phyloP scores from a whole-genome alignment of 2,888 invertebrate genomes.

The Acheta domesticus region DNA sequence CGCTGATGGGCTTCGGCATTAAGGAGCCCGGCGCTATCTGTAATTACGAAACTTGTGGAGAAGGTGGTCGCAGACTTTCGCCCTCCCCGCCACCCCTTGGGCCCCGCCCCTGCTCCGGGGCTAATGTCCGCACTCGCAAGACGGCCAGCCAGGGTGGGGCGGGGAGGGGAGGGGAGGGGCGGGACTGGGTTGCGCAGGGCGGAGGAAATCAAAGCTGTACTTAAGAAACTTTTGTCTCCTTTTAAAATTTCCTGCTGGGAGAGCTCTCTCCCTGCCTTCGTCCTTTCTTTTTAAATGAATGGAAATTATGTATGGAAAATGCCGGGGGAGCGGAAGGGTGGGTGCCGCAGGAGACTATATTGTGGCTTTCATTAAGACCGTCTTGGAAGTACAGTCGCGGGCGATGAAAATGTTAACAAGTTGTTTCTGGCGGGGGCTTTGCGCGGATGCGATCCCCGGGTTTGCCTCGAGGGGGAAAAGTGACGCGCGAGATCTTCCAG shows the following conservation, averaged over 20 bases:
- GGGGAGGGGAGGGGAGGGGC: neutral
- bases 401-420: constrained; percentile 6
- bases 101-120: no score
- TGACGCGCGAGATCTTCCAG: neutral
- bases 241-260: neutral
- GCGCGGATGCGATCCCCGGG: neutral
- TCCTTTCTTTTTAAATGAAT: constrained; percentile 18
- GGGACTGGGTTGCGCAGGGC: neutral
- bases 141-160: neutral
- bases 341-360: neutral
- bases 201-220: constrained; percentile 12
- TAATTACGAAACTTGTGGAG: neutral
- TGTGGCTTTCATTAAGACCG: constrained; percentile 18
- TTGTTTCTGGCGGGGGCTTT: neutral
- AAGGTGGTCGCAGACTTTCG: neutral
- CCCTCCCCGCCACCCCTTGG: neutral
- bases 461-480: neutral
- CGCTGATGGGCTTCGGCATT: neutral
- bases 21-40: neutral
- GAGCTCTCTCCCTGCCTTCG: neutral
- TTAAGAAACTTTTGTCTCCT: constrained; percentile 18
- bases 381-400: constrained; percentile 7
- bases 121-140: no score
- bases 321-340: neutral
- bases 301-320: constrained; percentile 18